phyloP scores from a whole-genome alignment of 2,888 invertebrate genomes.

The Torymus texanus region DNA sequence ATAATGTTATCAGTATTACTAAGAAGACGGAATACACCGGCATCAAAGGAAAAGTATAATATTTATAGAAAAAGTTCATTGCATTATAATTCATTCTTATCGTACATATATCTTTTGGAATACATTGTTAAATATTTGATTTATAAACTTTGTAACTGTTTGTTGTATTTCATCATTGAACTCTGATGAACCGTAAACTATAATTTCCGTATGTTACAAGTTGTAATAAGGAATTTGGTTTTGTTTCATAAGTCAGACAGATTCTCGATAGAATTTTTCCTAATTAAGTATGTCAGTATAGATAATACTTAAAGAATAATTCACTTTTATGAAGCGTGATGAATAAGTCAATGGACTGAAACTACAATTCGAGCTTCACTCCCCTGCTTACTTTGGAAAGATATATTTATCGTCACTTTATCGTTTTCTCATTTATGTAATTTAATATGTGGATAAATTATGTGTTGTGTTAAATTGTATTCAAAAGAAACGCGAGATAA shows the following conservation, averaged over 20 bases:
- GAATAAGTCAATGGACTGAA: conserved; percentile 33
- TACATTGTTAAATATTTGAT: not conserved
- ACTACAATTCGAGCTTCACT: conserved; percentile 13
- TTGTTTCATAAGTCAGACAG: too few species aligned
- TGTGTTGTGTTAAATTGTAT: conserved; percentile 42
- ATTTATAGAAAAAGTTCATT: too few species aligned
- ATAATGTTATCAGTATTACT: too few species aligned
- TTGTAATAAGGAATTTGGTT: too few species aligned
- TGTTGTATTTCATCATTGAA: too few species aligned
- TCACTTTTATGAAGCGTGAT: conserved; percentile 26
- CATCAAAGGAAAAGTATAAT: too few species aligned
- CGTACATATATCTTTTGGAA: too few species aligned
- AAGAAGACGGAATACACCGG: too few species aligned
- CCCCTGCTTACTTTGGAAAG: conserved; percentile 36
- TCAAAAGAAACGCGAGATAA: conserved; percentile 44
- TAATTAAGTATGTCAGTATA: not conserved
- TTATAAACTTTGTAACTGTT: not conserved
- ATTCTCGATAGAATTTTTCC: too few species aligned
- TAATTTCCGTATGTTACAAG: too few species aligned
- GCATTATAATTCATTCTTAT: too few species aligned
- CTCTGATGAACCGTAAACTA: too few species aligned
- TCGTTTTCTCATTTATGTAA: conserved; percentile 52
- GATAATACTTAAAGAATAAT: conserved; percentile 19
- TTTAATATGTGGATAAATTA: conserved; percentile 51
- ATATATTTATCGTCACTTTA: conserved; percentile 45